Conservation (phyloP, 1,140 invertebrate species). For the Nomia melanderi region DNA sequence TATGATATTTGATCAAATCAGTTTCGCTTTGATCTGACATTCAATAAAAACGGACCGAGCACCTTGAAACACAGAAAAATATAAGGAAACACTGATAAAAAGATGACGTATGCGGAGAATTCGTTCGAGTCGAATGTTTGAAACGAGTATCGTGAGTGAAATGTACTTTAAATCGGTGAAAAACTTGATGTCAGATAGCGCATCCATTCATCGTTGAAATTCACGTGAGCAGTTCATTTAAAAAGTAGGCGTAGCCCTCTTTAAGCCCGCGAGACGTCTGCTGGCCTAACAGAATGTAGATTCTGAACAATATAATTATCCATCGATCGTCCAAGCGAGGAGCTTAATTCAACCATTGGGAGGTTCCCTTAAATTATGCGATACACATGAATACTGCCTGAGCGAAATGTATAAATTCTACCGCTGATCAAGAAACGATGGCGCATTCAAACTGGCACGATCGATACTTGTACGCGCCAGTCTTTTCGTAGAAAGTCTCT, state of each 20-base stretch:
- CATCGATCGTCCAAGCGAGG: not conserved
- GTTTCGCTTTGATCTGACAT: conserved; percentile 3
- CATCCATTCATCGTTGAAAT: conserved; percentile 58
- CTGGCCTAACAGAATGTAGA: conserved; percentile 30
- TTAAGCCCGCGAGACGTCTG: conserved; percentile 54
- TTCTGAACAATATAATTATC: conserved; percentile 1
- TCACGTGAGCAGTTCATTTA: conserved; percentile 76
- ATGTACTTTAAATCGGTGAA: conserved; percentile 15
- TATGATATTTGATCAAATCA: not conserved
- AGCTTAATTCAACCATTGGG: not conserved
- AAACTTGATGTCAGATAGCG: conserved; percentile 10
- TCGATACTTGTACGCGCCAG: conserved; percentile 52
- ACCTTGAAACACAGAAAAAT: not conserved
- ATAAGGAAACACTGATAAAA: not conserved
- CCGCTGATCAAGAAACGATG: conserved; percentile 65
- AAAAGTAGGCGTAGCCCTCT: conserved; percentile 79
- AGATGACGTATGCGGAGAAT: not conserved
- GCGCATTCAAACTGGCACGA: conserved; percentile 67
- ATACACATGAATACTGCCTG: not conserved
- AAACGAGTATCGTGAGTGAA: not conserved
- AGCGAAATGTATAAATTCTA: conserved; percentile 13
- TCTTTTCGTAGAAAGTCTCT: conserved; percentile 22
- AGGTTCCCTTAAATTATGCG: not conserved
- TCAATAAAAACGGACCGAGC: not conserved
- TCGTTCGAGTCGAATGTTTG: not conserved